Evolutionary conservation across 2,888 invertebrate species (phyloP), one percentile per base, ranked within the genome.

Genomic region (Netelia inedita): DNA sequence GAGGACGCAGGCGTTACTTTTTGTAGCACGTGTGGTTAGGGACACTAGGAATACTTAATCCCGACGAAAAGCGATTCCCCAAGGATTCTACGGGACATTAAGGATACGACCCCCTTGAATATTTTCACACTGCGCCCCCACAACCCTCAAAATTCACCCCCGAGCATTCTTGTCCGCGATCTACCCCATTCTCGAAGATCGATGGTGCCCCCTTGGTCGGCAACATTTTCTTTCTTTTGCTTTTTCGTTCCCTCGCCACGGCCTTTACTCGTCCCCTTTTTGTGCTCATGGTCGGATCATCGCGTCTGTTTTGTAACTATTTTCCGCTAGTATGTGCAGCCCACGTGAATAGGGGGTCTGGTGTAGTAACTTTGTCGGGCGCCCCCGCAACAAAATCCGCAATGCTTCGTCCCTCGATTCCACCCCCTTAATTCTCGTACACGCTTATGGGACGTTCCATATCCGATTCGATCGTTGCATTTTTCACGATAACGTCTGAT

Each of bases 221-320:
- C 55, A 9, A 75, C 61, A 74, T 72, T 59, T 28, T 71, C 41
- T 69, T 78, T 74, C 83, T 80, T 79, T 66, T 79, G 63, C 61
- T 80, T 84, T 78, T 68, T 75, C 72, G 79, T 73, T 14, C 59
- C 28, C 28, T 28, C 28, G 28, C 3, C 28, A 28, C 28, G 5
- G 28, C 28, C 28, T 28, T 28, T 28, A 28, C 28, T 3, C 28
- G 50, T n/a, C 43, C 55, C 75, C 79, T 57, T 65, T 41, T 41
- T n/a, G 57, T 21, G n/a, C 74, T 53, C 82, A 73, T 66, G 65
- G 50, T 35, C 78, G 73, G 84, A 84, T 80, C 73, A 83, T 79
- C 78, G 79, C 89, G 88, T 89, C 91, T 91, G 91, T 91, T 91
- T 91, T 91, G 91, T 91, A 91, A 91, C 90, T 89, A 91, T 91